Evolutionary conservation across 1,140 invertebrate genomes (phyloP).

Genomic region (Atta texana): DNA sequence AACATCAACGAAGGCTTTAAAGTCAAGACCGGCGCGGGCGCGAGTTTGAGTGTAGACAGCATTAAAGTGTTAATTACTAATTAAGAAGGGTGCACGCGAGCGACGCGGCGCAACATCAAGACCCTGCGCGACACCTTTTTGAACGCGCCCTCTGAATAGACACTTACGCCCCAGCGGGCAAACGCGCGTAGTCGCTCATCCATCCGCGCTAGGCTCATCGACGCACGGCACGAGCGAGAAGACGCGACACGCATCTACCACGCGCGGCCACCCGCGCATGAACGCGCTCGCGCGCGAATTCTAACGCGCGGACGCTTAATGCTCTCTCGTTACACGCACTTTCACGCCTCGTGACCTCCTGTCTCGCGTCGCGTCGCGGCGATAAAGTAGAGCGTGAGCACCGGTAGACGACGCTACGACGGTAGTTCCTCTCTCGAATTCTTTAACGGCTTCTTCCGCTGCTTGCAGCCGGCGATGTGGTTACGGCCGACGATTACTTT

Average conservation of each 20-base stretch:
- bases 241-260: conserved; percentile 63
- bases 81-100: conserved; percentile 84
- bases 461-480: conserved; percentile 42
- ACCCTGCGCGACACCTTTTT: conserved; percentile 83
- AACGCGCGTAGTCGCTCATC: conserved; percentile 79
- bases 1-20: not conserved
- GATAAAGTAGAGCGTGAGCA: conserved; percentile 72
- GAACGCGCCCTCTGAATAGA: conserved; percentile 84
- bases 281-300: conserved; percentile 56
- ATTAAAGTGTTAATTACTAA: conserved; percentile 87
- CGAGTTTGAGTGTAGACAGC: conserved; percentile 80
- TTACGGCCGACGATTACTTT: conserved; percentile 52
- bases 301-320: conserved; percentile 73
- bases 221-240: conserved; percentile 46
- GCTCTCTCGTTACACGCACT: conserved; percentile 78
- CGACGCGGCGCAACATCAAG: conserved; percentile 78
- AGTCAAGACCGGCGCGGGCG: conserved; percentile 6
- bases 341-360: conserved; percentile 77
- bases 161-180: conserved; percentile 82
- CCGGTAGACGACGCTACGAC: conserved; percentile 38
- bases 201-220: conserved; percentile 71
- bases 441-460: conserved; percentile 67
- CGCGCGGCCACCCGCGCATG: conserved; percentile 67
- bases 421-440: conserved; percentile 74
- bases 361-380: conserved; percentile 67